These are phyloP conservation scores for Cremastinae sp. DNA, from an alignment of 2,888 invertebrate genomes.

Conservation along the genomic window DNA sequence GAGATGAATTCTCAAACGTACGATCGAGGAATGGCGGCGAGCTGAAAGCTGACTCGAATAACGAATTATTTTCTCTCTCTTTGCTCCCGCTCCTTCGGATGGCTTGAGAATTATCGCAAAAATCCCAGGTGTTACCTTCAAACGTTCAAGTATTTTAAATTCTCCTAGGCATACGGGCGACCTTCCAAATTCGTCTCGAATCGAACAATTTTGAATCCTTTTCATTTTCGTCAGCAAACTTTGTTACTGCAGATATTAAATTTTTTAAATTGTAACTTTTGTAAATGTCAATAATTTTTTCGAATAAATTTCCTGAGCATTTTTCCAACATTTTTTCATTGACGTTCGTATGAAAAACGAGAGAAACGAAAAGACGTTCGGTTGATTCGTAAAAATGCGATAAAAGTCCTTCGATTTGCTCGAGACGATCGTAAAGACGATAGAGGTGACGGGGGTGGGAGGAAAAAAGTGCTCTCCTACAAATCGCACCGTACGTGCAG, in stretches of 20 bases:
- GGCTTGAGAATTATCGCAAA: background rate
- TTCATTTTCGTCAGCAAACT: too few species aligned
- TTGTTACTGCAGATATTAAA: too few species aligned
- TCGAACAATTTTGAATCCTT: constrained; percentile 57
- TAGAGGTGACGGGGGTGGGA: constrained; percentile 24
- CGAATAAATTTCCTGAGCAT: constrained; percentile 23
- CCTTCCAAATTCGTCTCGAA: constrained; percentile 59
- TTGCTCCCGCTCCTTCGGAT: constrained; percentile 23
- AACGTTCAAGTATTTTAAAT: constrained; percentile 4
- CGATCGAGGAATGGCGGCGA: background rate
- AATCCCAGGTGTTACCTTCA: constrained; percentile 33
- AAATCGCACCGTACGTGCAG: constrained; percentile 45
- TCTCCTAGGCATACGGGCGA: constrained; percentile 62
- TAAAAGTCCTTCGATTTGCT: constrained; percentile 40
- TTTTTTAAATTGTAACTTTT: too few species aligned
- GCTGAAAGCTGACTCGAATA: background rate
- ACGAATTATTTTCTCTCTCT: background rate
- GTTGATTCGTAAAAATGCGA: constrained; percentile 39
- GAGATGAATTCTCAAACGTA: constrained; percentile 22
- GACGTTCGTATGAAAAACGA: background rate
- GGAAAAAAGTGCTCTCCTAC: constrained; percentile 15
- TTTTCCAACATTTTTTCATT: constrained; percentile 4
- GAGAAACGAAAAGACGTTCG: constrained; percentile 6
- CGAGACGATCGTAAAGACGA: constrained; percentile 45
- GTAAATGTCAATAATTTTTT: too few species aligned